Evolutionary conservation across 2,888 invertebrate genomes (phyloP).

Genomic region (Aethes cnicana): DNA sequence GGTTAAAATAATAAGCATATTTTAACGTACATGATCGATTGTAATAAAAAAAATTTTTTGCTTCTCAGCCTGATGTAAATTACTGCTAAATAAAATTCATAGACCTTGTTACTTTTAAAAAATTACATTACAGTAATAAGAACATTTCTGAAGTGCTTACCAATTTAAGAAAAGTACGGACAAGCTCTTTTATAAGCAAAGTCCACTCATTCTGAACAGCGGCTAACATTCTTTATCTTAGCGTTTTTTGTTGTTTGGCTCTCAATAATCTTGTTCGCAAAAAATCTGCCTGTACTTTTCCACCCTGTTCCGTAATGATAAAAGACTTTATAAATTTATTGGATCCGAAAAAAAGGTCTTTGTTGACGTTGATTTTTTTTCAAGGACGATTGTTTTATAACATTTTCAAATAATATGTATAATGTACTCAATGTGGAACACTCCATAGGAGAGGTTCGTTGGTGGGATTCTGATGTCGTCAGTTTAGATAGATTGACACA

Average conservation of each 20-base stretch:
- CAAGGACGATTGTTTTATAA: not conserved
- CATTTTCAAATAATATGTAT: no score
- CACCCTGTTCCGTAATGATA: slow-evolving; percentile 14
- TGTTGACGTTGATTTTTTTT: not conserved
- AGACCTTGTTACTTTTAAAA: no score
- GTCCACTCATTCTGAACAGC: slow-evolving; percentile 44
- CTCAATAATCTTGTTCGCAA: slow-evolving; percentile 46
- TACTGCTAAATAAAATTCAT: no score
- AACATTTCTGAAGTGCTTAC: not conserved
- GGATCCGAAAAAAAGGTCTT: slow-evolving; percentile 2
- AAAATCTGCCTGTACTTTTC: slow-evolving; percentile 29
- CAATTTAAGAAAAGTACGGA: slow-evolving; percentile 41
- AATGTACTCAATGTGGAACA: no score
- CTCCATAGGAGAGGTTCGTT: no score
- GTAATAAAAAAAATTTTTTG: not conserved
- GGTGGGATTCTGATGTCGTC: no score
- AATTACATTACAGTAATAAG: not conserved
- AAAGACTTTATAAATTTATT: slow-evolving; percentile 13
- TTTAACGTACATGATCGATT: not conserved
- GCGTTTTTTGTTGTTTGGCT: slow-evolving; percentile 44
- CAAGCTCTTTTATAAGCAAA: slow-evolving; percentile 53
- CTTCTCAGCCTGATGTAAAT: no score
- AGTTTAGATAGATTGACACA: no score
- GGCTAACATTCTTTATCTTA: slow-evolving; percentile 47
- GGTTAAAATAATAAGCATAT: not conserved